A percentile compares a stretch with the other conserved stretches of the same genome.
phyloP scores from a whole-genome alignment of 2,888 invertebrate genomes.

The Ganaspis brasiliensis region DNA sequence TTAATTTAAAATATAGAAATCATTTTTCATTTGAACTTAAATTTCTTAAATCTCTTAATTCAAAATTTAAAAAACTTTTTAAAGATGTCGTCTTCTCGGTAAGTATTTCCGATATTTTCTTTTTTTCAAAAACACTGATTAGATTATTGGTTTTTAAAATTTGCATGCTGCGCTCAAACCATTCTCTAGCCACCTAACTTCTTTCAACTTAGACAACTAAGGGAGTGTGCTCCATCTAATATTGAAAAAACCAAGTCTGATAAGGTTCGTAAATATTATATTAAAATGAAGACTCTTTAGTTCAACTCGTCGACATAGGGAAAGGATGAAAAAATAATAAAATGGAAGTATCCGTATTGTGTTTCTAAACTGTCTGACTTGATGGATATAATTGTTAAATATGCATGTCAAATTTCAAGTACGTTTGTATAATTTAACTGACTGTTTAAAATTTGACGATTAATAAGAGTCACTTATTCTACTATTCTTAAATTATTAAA shows the following conservation, averaged over 20 bases:
- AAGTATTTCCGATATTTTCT: neutral
- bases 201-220: constrained; percentile 89
- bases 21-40: neutral
- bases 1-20: too few relatives aligned
- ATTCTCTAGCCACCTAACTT: constrained; percentile 87
- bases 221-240: constrained; percentile 93
- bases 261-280: constrained; percentile 85
- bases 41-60: neutral
- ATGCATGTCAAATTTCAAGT: constrained; percentile 64
- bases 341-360: constrained; percentile 3
- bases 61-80: too few relatives aligned
- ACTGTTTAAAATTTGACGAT: too few relatives aligned
- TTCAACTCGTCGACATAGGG: too few relatives aligned
- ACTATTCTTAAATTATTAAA: too few relatives aligned
- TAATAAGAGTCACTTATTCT: too few relatives aligned
- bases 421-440: too few relatives aligned
- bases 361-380: neutral
- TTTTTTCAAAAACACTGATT: constrained; percentile 3
- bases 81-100: neutral
- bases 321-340: neutral
- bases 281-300: too few relatives aligned
- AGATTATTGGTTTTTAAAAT: constrained; percentile 71
- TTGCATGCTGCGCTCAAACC: constrained; percentile 78
- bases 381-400: constrained; percentile 20
- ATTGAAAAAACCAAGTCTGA: constrained; percentile 92